A percentile compares a stretch with the other conserved stretches of the same genome.
These are phyloP conservation scores for Ylistrum balloti DNA, from an alignment of 1,140 invertebrate genomes.

Conservation along the genomic window DNA sequence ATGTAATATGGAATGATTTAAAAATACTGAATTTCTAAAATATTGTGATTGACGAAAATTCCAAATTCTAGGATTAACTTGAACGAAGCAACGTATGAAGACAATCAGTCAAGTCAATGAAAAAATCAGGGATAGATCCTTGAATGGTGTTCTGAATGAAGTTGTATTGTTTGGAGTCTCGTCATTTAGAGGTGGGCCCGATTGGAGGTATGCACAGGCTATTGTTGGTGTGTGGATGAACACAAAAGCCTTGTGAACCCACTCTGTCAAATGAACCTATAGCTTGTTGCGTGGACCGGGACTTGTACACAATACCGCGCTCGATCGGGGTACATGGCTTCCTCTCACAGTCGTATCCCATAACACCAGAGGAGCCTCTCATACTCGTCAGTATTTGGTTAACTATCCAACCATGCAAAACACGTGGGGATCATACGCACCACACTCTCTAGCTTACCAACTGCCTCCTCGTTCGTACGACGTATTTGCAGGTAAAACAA, in stretches of 20 bases:
- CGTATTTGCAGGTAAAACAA: constrained; percentile 62
- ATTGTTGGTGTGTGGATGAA: constrained; percentile 19
- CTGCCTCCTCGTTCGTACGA: constrained; percentile 61
- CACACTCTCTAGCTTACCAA: constrained; percentile 59
- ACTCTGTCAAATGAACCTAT: constrained; percentile 28
- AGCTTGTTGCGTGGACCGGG: constrained; percentile 36
- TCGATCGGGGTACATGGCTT: constrained; percentile 47
- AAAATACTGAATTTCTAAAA: background rate
- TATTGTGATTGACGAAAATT: background rate
- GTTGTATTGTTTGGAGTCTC: constrained; percentile 25
- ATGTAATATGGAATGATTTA: background rate
- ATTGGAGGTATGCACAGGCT: constrained; percentile 9
- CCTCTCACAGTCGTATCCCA: constrained; percentile 56
- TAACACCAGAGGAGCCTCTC: constrained; percentile 55
- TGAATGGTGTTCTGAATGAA: constrained; percentile 34
- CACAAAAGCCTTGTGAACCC: constrained; percentile 30
- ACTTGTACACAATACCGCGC: constrained; percentile 41
- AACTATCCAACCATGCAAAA: constrained; percentile 62
- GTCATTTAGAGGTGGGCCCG: constrained; percentile 36
- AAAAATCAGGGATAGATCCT: background rate
- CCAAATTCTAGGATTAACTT: background rate
- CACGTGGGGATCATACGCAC: constrained; percentile 63
- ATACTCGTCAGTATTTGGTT: constrained; percentile 51
- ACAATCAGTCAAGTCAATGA: background rate
- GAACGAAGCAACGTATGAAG: background rate